Conservation (phyloP, 2,113 vertebrate genomes). For the Saguinus midas region DNA sequence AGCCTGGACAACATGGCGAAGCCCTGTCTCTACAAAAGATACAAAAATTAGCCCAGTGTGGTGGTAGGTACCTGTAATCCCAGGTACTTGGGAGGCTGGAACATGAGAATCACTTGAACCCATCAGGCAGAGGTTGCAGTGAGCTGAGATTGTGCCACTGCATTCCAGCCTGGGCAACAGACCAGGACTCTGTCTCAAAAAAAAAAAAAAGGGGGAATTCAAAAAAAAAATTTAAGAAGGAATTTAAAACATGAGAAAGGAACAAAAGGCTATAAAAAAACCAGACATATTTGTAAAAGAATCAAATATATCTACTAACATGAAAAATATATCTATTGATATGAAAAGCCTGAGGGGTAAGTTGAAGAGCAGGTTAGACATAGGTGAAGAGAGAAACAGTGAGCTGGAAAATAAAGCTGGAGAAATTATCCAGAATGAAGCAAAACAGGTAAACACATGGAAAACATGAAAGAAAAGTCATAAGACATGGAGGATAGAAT, state of each 20-base stretch:
- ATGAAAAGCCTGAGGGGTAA: background rate
- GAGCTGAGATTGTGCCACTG: too few species aligned
- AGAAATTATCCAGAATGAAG: background rate
- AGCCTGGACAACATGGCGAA: too few species aligned
- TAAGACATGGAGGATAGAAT: background rate
- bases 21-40: too few species aligned
- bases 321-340: background rate
- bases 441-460: background rate
- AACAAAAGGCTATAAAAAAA: background rate
- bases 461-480: background rate
- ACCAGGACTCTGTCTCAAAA: background rate
- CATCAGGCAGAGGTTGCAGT: too few species aligned
- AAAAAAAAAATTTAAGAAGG: too few species aligned
- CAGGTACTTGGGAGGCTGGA: too few species aligned
- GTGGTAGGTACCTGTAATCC: too few species aligned
- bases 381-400: conserved; percentile 20
- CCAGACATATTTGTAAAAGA: background rate
- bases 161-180: too few species aligned
- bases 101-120: too few species aligned
- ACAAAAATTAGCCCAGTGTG: too few species aligned
- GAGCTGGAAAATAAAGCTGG: background rate
- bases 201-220: background rate
- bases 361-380: background rate
- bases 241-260: background rate
- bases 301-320: background rate